Percentiles rank a stretch among this genome's conserved stretches.
Conservation (phyloP, 2,797 vertebrate species). For the Cyclura pinguis region DNA sequence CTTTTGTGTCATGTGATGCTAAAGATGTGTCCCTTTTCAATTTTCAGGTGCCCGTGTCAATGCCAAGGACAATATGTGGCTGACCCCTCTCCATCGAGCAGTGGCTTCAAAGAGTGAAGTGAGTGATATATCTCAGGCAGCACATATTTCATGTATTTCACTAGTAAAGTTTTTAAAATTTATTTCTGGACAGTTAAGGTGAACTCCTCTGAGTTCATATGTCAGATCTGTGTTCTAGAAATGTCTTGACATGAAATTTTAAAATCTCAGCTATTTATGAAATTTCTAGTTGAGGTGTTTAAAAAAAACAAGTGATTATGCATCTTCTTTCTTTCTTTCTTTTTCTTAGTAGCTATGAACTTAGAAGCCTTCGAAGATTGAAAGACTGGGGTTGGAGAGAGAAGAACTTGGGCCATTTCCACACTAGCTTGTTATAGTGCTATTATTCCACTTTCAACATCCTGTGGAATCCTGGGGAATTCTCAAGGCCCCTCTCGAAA, state of each 20-base stretch:
- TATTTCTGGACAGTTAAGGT: not conserved
- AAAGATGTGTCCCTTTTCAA: conserved; percentile 58
- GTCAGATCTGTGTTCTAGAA: not conserved
- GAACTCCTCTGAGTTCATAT: not conserved
- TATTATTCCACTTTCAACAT: no score
- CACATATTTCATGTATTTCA: accelerated
- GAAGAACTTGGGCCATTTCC: no score
- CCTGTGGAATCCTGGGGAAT: no score
- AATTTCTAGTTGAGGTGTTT: not conserved
- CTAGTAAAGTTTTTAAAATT: not conserved
- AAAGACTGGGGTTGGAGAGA: not conserved
- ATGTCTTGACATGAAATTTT: not conserved
- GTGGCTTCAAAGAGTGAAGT: conserved; percentile 97
- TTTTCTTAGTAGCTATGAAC: not conserved
- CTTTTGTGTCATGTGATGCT: not conserved
- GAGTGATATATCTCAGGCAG: conserved; percentile 62
- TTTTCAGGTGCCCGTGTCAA: conserved; percentile 94
- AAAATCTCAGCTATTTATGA: not conserved
- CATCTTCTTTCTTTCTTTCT: no score
- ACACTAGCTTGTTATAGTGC: no score
- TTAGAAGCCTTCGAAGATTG: not conserved
- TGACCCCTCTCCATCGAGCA: conserved; percentile 95
- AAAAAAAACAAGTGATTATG: not conserved
- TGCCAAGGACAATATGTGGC: conserved; percentile 99
- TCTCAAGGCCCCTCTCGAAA: no score